phyloP scores from a whole-genome alignment of 37 sponge, comb jelly and placozoan species.

The Ianthella basta region DNA sequence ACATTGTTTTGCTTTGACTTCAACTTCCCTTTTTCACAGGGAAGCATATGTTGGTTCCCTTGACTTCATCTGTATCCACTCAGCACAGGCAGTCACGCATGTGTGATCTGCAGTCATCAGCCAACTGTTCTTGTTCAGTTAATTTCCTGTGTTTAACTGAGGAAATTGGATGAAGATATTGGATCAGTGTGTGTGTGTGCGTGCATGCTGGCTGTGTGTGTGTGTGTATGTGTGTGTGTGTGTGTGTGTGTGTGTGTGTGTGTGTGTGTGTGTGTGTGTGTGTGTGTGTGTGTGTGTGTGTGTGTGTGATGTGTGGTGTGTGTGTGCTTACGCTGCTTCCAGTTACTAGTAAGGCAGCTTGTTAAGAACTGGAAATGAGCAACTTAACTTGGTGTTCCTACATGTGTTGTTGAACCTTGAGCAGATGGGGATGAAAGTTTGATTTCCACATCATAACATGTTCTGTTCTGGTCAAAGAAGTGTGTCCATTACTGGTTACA shows the following conservation, averaged over 20 bases:
- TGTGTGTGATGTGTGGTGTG: not conserved
- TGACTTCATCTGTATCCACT: conserved; percentile 89
- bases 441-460: too few relatives aligned
- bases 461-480: too few relatives aligned
- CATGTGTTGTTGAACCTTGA: too few relatives aligned
- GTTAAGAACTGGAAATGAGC: too few relatives aligned
- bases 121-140: too few relatives aligned
- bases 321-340: not conserved
- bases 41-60: conserved; percentile 72
- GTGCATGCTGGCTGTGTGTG: not conserved
- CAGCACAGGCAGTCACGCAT: too few relatives aligned
- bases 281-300: conserved; percentile 25
- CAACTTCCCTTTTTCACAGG: conserved; percentile 50
- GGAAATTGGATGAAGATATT: not conserved
- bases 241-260: conserved; percentile 21
- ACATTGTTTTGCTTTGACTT: not conserved
- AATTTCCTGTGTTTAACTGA: too few relatives aligned
- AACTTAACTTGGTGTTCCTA: too few relatives aligned
- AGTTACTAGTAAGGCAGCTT: too few relatives aligned
- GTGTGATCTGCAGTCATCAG: too few relatives aligned
- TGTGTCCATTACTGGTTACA: too few relatives aligned
- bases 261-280: conserved; percentile 32
- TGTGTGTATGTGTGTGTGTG: conserved; percentile 6
- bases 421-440: too few relatives aligned
- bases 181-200: conserved; percentile 18